phyloP scores from a whole-genome alignment of 1,140 invertebrate species.

The Polyergus mexicanus region DNA sequence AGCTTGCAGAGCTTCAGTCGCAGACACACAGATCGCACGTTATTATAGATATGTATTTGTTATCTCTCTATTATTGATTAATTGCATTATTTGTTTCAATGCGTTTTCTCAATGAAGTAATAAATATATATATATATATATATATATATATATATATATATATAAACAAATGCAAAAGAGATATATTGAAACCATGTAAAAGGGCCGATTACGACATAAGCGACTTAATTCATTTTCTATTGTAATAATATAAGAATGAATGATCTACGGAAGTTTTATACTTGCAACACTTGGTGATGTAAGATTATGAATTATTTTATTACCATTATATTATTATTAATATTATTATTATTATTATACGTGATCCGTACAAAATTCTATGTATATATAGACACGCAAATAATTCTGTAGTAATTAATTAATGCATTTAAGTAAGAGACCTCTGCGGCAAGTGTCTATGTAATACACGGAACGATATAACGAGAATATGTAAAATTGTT shows the following conservation, averaged over 20 bases:
- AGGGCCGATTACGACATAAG: conserved; percentile 29
- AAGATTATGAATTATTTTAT: conserved; percentile 48
- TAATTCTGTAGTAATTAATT: conserved; percentile 42
- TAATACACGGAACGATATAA: conserved; percentile 31
- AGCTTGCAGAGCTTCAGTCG: conserved; percentile 21
- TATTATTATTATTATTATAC: conserved; percentile 38
- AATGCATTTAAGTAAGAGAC: conserved; percentile 30
- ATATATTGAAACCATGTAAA: conserved; percentile 3
- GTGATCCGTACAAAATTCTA: conserved; percentile 31
- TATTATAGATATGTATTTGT: conserved; percentile 30
- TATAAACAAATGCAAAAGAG: no score
- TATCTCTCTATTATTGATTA: conserved; percentile 30
- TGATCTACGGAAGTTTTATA: conserved; percentile 65
- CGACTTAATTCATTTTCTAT: conserved; percentile 66
- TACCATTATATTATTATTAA: conserved; percentile 36
- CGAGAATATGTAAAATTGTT: conserved; percentile 58
- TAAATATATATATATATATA: background rate
- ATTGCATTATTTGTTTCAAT: conserved; percentile 28
- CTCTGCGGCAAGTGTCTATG: background rate
- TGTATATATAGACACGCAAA: conserved; percentile 45
- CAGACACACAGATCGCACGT: conserved; percentile 1
- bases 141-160: background rate
- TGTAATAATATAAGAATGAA: conserved; percentile 51
- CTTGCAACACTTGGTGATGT: conserved; percentile 26
- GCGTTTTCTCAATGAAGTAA: background rate